These are phyloP conservation scores for Bombylius major DNA, from an alignment of 2,888 invertebrate species.

Conservation along the genomic window DNA sequence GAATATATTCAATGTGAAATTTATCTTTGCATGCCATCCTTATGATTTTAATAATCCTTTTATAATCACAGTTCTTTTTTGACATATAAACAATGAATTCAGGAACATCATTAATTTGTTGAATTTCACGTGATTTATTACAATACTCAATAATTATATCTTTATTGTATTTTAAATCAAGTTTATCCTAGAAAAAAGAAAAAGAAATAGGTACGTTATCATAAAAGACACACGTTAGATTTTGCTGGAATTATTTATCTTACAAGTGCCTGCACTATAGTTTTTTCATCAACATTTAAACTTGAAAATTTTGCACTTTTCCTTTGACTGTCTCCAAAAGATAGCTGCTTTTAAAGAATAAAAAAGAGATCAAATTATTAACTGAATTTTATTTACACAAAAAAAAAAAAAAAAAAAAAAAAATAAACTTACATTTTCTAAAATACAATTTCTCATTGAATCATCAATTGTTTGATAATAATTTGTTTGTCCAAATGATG, in stretches of 20 bases:
- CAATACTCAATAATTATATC: conserved; percentile 21
- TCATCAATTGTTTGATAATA: too few species aligned
- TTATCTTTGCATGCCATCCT: conserved; percentile 25
- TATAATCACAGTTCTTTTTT: conserved; percentile 31
- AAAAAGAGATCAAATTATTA: too few species aligned
- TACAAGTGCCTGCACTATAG: conserved; percentile 32
- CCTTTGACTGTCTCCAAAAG: conserved; percentile 13
- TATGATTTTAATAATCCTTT: conserved; percentile 28
- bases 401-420: too few species aligned
- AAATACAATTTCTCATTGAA: too few species aligned
- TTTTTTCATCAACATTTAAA: conserved; percentile 27
- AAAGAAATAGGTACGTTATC: not conserved
- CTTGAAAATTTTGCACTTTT: conserved; percentile 26
- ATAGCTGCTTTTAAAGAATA: too few species aligned
- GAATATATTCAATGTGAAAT: conserved; percentile 27
- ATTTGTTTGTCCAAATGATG: too few species aligned
- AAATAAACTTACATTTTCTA: too few species aligned
- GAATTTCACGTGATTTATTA: conserved; percentile 4
- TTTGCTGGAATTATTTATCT: conserved; percentile 1
- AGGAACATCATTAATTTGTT: conserved; percentile 10
- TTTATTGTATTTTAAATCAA: conserved; percentile 28
- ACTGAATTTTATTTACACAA: too few species aligned
- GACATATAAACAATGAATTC: conserved; percentile 28
- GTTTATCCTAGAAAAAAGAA: conserved; percentile 23
- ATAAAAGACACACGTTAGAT: not conserved